A percentile compares a stretch with the other conserved stretches of the same genome.
These are phyloP conservation scores for Piaya cayana DNA, from an alignment of 2,113 vertebrate species.

Conservation along the genomic window DNA sequence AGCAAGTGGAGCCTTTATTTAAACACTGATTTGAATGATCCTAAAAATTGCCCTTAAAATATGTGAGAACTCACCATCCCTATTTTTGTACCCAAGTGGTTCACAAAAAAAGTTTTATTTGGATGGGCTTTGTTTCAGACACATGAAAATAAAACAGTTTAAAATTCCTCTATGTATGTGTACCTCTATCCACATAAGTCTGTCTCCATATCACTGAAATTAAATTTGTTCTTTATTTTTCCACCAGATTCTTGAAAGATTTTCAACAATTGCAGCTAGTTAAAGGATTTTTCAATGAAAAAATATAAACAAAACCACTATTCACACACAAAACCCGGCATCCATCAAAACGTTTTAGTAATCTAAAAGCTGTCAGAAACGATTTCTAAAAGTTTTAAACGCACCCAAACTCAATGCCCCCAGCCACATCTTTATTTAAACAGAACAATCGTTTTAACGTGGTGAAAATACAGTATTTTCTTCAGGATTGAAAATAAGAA, in stretches of 20 bases:
- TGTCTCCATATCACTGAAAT: not conserved
- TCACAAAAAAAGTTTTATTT: not conserved
- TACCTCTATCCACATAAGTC: not conserved
- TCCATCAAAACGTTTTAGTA: not conserved
- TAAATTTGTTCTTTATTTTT: not conserved
- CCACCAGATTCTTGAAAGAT: not conserved
- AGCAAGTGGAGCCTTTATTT: not conserved
- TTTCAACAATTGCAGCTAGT: not conserved
- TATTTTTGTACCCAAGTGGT: not conserved
- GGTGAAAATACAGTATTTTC: not conserved
- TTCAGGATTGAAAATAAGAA: not conserved
- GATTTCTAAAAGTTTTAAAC: conserved; percentile 25
- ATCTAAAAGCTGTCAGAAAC: conserved; percentile 35
- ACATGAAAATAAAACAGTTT: not conserved
- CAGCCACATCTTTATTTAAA: not conserved
- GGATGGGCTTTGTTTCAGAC: not conserved
- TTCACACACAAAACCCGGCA: not conserved
- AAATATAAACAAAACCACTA: not conserved
- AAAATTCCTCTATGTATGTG: not conserved
- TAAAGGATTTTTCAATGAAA: not conserved
- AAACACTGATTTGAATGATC: not conserved
- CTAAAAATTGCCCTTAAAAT: not conserved
- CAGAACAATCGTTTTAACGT: not conserved
- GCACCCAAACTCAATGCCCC: not conserved
- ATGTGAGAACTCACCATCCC: not conserved